Percentiles rank a stretch among this genome's conserved stretches.
Evolutionary conservation across 2,888 invertebrate species (phyloP).

Genomic region (Asteroscopus sphinx): DNA sequence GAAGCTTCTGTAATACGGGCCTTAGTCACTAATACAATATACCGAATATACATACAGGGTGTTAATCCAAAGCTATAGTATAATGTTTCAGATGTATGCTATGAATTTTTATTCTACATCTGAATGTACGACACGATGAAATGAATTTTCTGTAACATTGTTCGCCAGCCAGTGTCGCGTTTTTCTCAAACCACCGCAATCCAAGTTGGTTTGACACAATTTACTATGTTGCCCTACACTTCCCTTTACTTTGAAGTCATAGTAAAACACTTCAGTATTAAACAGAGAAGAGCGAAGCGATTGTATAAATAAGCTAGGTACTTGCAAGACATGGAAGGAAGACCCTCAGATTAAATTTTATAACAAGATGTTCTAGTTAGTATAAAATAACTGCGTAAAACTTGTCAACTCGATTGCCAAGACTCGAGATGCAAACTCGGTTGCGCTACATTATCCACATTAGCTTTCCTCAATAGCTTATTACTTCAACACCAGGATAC

Average conservation of each 20-base stretch:
- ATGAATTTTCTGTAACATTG: slow-evolving; percentile 28
- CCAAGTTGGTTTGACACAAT: slow-evolving; percentile 29
- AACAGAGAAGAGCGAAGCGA: not conserved
- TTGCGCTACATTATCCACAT: no score
- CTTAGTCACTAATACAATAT: no score
- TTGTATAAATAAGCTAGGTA: slow-evolving; percentile 7
- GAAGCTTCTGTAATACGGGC: no score
- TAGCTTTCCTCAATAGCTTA: no score
- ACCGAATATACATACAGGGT: no score
- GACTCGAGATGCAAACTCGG: no score
- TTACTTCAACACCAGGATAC: no score
- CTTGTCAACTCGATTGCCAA: no score
- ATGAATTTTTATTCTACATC: no score
- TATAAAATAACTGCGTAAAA: no score
- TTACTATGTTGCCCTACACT: slow-evolving; percentile 3
- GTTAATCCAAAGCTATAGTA: not conserved
- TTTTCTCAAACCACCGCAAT: slow-evolving; percentile 32
- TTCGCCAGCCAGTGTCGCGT: slow-evolving; percentile 5
- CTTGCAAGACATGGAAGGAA: slow-evolving; percentile 9
- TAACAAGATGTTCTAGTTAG: not conserved
- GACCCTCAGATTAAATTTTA: slow-evolving; percentile 16
- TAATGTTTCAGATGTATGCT: no score
- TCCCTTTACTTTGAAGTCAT: slow-evolving; percentile 10
- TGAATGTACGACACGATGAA: slow-evolving; percentile 4
- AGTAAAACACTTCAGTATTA: slow-evolving; percentile 11